Conservation (phyloP, 2,113 vertebrate genomes). For the Apteryx owenii region DNA sequence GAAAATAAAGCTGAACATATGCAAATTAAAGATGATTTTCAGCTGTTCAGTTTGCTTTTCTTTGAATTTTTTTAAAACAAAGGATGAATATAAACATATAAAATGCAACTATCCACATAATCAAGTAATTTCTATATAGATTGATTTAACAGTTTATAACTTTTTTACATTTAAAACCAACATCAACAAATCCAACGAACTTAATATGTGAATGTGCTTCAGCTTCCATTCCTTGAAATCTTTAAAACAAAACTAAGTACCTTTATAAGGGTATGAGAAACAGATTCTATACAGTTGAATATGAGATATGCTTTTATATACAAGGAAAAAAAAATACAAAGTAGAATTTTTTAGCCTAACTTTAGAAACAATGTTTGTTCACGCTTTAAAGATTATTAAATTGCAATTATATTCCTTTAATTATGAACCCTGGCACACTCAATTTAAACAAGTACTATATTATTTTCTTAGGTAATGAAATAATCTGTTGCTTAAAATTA, state of each 20-base stretch:
- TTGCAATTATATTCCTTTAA: background rate
- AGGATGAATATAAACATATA: too few relatives aligned
- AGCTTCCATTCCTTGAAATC: background rate
- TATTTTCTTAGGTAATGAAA: background rate
- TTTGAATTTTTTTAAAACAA: too few relatives aligned
- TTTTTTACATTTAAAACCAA: background rate
- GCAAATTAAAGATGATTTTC: too few relatives aligned
- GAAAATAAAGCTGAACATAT: too few relatives aligned
- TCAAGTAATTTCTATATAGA: too few relatives aligned
- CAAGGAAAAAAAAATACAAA: background rate
- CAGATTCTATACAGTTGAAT: background rate
- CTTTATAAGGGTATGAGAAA: background rate
- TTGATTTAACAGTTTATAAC: background rate
- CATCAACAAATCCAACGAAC: background rate
- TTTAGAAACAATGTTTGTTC: background rate
- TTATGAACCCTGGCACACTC: background rate
- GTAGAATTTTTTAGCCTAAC: background rate
- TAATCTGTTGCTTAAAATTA: background rate
- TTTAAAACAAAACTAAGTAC: background rate
- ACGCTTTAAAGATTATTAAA: background rate
- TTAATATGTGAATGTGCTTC: background rate
- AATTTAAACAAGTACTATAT: too few relatives aligned
- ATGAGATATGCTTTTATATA: background rate
- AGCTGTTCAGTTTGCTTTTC: too few relatives aligned
- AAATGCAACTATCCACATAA: too few relatives aligned